phyloP scores from a whole-genome alignment of 2,113 vertebrate genomes.

The Fulmarus glacialis region DNA sequence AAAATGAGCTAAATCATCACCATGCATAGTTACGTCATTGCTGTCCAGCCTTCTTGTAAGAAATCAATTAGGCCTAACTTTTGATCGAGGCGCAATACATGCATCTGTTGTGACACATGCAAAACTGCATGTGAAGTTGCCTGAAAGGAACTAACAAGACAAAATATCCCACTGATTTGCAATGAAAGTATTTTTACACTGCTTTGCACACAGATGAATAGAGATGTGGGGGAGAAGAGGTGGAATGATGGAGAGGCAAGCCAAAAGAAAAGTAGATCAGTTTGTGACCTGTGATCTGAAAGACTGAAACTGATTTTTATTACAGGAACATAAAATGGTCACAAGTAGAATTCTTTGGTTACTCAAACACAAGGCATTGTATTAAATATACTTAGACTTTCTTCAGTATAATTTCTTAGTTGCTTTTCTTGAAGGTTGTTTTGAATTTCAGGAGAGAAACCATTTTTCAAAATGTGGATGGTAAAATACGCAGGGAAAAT shows the following conservation, averaged over 20 bases:
- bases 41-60: neutral
- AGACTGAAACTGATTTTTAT: neutral
- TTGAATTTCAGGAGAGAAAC: neutral
- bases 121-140: neutral
- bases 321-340: neutral
- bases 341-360: neutral
- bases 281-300: neutral
- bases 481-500: neutral
- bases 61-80: neutral
- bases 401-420: neutral
- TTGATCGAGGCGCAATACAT: neutral
- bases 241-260: neutral
- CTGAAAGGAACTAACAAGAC: neutral
- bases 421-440: neutral
- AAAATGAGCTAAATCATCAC: neutral
- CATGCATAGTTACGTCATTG: neutral
- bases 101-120: neutral
- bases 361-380: neutral
- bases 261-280: neutral
- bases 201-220: neutral
- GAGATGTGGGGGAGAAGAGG: neutral
- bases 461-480: neutral
- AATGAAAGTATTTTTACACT: neutral
- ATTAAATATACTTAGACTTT: neutral
- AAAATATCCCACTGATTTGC: neutral